Conservation (phyloP, 2,113 vertebrate species). For the Notarius lentiginosus region DNA sequence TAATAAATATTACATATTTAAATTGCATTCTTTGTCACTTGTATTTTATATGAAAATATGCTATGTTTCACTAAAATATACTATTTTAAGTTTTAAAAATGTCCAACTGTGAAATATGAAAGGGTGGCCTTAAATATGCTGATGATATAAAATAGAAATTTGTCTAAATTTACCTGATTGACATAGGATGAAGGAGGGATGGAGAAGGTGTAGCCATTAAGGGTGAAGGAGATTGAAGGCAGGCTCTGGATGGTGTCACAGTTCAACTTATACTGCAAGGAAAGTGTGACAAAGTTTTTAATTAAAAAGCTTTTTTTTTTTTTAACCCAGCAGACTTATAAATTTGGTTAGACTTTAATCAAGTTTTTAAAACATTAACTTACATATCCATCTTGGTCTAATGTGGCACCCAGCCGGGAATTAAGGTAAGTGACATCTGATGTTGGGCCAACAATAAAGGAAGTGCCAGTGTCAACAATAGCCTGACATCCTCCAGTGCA, state of each 20-base stretch:
- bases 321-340: neutral
- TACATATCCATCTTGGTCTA: slow-evolving; percentile 62
- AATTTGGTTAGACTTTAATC: neutral
- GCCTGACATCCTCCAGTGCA: slow-evolving; percentile 66
- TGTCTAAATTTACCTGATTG: slow-evolving; percentile 51
- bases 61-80: neutral
- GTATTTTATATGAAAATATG: neutral
- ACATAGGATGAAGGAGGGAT: slow-evolving; percentile 61
- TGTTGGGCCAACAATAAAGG: slow-evolving; percentile 63
- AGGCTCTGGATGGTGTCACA: slow-evolving; percentile 63
- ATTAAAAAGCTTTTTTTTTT: neutral
- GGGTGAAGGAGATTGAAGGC: slow-evolving; percentile 64
- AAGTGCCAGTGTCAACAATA: slow-evolving; percentile 71
- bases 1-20: neutral
- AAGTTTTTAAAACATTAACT: slow-evolving; percentile 45
- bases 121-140: neutral
- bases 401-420: slow-evolving; percentile 59
- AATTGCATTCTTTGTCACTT: neutral
- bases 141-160: neutral
- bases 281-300: slow-evolving; percentile 4
- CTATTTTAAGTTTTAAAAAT: neutral
- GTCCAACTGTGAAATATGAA: neutral
- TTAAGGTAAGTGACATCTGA: slow-evolving; percentile 65
- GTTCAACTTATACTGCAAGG: slow-evolving; percentile 58
- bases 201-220: slow-evolving; percentile 60